phyloP scores from a whole-genome alignment of 2,113 vertebrate species.

The Arenaria interpres region DNA sequence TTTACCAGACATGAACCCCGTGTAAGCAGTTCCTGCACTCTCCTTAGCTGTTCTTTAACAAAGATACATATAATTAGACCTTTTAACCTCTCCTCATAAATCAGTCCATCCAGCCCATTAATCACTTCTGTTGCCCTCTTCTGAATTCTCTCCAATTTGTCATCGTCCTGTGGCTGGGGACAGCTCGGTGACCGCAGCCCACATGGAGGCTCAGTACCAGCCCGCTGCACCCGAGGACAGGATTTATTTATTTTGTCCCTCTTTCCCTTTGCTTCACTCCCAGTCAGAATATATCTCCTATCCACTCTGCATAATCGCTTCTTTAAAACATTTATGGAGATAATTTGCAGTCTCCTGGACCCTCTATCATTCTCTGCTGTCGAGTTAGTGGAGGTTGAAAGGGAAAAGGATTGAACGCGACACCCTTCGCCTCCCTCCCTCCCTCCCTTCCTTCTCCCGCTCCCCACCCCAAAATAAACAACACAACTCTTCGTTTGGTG shows the following conservation, averaged over 20 bases:
- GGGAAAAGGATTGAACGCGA: neutral
- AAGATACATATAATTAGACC: conserved; percentile 50
- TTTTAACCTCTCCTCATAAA: conserved; percentile 46
- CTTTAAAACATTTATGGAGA: conserved; percentile 23
- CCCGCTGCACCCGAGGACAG: neutral
- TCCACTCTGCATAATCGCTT: neutral
- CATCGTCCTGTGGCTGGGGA: neutral
- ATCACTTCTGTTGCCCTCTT: conserved; percentile 38
- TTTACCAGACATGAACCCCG: neutral
- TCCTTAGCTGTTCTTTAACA: conserved; percentile 37
- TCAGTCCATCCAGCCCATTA: conserved; percentile 44
- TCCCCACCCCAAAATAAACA: neutral
- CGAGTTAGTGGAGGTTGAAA: neutral
- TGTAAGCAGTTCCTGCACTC: neutral
- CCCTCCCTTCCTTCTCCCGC: neutral
- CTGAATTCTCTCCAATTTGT: conserved; percentile 46
- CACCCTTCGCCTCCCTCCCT: neutral
- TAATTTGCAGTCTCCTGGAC: neutral
- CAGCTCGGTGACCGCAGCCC: neutral
- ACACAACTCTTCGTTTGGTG: neutral
- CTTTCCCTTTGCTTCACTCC: neutral
- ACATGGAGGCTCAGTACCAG: neutral
- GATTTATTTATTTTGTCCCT: conserved; percentile 5
- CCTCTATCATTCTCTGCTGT: neutral
- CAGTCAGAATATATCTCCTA: neutral